Conservation (phyloP, 2,113 vertebrate genomes). For the Anarhynchus alexandrinus region DNA sequence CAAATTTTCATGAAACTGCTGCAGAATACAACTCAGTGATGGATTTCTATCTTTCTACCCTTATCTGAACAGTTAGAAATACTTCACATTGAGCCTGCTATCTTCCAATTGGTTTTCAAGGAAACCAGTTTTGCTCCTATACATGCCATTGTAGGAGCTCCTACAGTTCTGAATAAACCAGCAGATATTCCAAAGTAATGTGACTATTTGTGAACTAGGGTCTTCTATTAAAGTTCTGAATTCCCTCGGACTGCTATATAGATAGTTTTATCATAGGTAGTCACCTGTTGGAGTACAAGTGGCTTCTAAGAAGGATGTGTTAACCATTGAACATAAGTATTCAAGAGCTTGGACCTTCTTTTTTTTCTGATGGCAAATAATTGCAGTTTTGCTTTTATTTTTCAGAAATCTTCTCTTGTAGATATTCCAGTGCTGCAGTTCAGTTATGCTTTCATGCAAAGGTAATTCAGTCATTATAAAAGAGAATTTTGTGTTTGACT, state of each 20-base stretch:
- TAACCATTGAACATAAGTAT: background rate
- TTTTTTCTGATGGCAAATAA: background rate
- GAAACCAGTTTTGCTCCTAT: background rate
- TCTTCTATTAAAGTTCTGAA: background rate
- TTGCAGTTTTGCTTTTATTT: background rate
- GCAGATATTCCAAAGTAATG: background rate
- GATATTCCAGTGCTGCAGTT: slow-evolving; percentile 93
- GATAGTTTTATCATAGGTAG: background rate
- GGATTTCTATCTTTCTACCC: background rate
- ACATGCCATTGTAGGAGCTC: background rate
- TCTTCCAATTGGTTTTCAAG: background rate
- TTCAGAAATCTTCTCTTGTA: slow-evolving; percentile 85
- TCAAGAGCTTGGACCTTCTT: background rate
- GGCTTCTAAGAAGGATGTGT: background rate
- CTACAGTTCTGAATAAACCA: background rate
- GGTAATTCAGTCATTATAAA: slow-evolving; percentile 66
- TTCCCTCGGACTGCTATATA: background rate
- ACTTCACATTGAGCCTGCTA: background rate
- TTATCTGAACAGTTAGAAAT: background rate
- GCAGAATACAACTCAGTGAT: background rate
- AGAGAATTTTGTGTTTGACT: background rate
- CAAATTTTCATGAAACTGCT: background rate
- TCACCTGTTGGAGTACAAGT: background rate
- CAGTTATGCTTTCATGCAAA: slow-evolving; percentile 86
- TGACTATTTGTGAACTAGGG: background rate